phyloP scores from a whole-genome alignment of 1,140 invertebrate genomes.

The Diabrotica virgifera region DNA sequence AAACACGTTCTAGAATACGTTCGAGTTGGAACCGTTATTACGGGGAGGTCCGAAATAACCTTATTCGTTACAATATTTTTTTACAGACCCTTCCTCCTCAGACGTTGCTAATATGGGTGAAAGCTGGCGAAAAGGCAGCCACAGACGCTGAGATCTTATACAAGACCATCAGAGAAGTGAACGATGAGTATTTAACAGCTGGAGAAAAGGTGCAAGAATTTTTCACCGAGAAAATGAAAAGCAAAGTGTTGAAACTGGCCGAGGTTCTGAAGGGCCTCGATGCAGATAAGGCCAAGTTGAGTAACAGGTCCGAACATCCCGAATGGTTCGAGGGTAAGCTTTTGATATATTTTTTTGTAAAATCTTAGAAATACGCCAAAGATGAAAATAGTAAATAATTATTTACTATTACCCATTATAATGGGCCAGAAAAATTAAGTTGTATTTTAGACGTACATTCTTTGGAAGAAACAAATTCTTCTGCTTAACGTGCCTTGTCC shows the following conservation, averaged over 20 bases:
- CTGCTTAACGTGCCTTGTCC: too few species aligned
- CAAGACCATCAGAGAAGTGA: conserved; percentile 54
- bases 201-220: conserved; percentile 62
- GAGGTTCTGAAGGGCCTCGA: conserved; percentile 54
- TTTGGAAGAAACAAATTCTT: too few species aligned
- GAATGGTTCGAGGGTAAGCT: conserved; percentile 69
- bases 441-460: too few species aligned
- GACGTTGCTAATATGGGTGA: conserved; percentile 64
- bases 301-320: conserved; percentile 60
- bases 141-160: conserved; percentile 48
- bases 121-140: conserved; percentile 49
- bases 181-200: conserved; percentile 61
- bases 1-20: too few species aligned
- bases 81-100: conserved; percentile 62
- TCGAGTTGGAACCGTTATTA: too few species aligned
- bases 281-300: conserved; percentile 55
- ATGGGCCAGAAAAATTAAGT: too few species aligned
- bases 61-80: too few species aligned
- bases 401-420: too few species aligned
- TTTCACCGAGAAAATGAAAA: conserved; percentile 62
- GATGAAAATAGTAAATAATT: too few species aligned
- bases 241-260: conserved; percentile 59
- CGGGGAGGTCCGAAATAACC: too few species aligned
- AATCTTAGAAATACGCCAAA: too few species aligned
- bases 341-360: background rate